Evolutionary conservation across 2,888 invertebrate species (phyloP).

Genomic region (Terebella lapidaria): DNA sequence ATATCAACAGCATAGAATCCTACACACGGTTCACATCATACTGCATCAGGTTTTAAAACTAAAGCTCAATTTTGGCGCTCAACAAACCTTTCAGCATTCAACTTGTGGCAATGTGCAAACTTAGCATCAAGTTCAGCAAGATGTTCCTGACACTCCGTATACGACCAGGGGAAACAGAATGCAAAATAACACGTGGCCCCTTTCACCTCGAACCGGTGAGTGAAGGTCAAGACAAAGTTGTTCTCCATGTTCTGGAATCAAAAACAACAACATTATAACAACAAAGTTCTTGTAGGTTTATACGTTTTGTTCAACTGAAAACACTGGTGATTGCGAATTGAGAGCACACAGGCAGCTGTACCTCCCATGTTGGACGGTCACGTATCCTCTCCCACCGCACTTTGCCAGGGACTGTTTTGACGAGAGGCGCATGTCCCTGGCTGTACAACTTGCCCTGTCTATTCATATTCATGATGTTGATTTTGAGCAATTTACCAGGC

Average conservation of each 20-base stretch:
- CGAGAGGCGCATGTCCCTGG: constrained; percentile 62
- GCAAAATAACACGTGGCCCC: constrained; percentile 77
- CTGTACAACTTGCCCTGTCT: constrained; percentile 83
- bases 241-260: constrained; percentile 44
- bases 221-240: constrained; percentile 54
- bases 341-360: background rate
- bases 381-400: constrained; percentile 78
- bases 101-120: constrained; percentile 33
- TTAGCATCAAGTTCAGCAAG: constrained; percentile 64
- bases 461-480: constrained; percentile 83
- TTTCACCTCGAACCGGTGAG: constrained; percentile 61
- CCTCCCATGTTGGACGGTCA: constrained; percentile 64
- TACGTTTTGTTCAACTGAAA: background rate
- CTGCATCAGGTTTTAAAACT: too few relatives aligned
- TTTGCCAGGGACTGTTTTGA: constrained; percentile 65
- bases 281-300: background rate
- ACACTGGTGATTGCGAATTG: background rate
- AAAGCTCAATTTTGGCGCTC: too few relatives aligned
- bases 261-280: background rate
- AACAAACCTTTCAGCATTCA: background rate
- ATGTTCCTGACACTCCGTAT: constrained; percentile 72
- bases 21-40: too few relatives aligned
- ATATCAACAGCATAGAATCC: too few relatives aligned
- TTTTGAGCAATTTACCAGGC: constrained; percentile 60
- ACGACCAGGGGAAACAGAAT: constrained; percentile 86